Conservation (phyloP, 2,888 invertebrate genomes). For the Xestia rhomboidea region DNA sequence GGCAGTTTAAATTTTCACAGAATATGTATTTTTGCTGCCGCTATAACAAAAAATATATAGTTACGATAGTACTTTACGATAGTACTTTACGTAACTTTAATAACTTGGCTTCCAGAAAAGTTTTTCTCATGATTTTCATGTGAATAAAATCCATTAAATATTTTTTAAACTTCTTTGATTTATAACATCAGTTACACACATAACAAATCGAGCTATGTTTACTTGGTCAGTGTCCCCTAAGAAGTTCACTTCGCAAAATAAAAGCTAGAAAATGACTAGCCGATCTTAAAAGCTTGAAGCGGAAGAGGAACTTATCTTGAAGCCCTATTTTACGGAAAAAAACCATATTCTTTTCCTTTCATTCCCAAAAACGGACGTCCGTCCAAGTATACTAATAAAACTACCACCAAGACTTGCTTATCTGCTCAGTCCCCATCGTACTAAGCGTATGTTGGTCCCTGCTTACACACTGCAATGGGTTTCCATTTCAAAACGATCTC, state of each 20-base stretch:
- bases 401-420: not conserved
- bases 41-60: too few relatives aligned
- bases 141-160: not conserved
- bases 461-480: not conserved
- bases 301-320: too few relatives aligned
- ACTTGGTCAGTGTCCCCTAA: not conserved
- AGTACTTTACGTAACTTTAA: too few relatives aligned
- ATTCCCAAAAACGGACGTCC: too few relatives aligned
- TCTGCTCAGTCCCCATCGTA: not conserved
- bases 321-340: too few relatives aligned
- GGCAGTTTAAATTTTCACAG: too few relatives aligned
- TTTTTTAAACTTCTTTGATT: not conserved
- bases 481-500: constrained; percentile 44
- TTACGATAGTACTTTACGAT: too few relatives aligned
- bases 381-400: not conserved
- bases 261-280: not conserved
- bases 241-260: not conserved
- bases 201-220: too few relatives aligned
- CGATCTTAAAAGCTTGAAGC: too few relatives aligned
- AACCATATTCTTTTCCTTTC: not conserved
- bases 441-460: constrained; percentile 11
- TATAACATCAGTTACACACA: not conserved
- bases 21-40: too few relatives aligned
- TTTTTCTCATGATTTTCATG: not conserved
- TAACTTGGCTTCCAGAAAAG: not conserved